Evolutionary conservation across 2,113 vertebrate genomes (phyloP), one percentile per base, ranked within the genome.

Genomic region (Gobius niger): DNA sequence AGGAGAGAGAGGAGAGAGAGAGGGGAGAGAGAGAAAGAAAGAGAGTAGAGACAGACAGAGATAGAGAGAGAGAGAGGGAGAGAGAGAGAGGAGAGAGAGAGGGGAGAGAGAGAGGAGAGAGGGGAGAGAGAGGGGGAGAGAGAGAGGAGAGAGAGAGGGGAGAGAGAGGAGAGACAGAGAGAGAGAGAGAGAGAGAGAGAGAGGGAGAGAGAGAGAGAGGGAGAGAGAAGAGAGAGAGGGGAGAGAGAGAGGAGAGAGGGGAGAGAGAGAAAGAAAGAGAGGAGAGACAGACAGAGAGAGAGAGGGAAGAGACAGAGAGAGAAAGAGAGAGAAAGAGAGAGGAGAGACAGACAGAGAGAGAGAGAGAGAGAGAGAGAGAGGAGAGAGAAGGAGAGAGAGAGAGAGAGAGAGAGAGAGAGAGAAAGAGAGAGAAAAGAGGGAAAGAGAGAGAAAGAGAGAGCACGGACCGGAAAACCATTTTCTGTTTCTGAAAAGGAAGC

Each of bases 381-480:
- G 1, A 15, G n/a, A 76, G 70, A 47, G 9, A 7, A 47, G 46
- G 41, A 63, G 60, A 77, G 73, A 7, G 14, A 50, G 0, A 77
- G 61, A 62, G 75, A 78, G 73, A 81, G 49, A 57, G 60, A 80
- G 71, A 16, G 70, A 57, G 56, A 65, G 63, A 51, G 67, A 67
- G 74, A 65, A 44, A 67, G 46, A 53, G 70, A 10, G 1, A 34
- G 59, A 15, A 15, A 41, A 15, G 42, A 61, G 44, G 41, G 65
- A 78, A 42, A 56, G 10, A 10, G 7, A 15, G 42, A 60, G 44
- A 62, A 52, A 41, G n/a, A n/a, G n/a, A n/a, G n/a, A n/a, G n/a
- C n/a, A n/a, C n/a, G n/a, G n/a, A n/a, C n/a, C n/a, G n/a, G n/a
- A 65, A 75, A 24, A 47, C 18, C 47, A 72, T 84, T 67, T 77